Evolutionary conservation across 2,888 invertebrate species (phyloP).

Genomic region (Orchesellides sinensis): DNA sequence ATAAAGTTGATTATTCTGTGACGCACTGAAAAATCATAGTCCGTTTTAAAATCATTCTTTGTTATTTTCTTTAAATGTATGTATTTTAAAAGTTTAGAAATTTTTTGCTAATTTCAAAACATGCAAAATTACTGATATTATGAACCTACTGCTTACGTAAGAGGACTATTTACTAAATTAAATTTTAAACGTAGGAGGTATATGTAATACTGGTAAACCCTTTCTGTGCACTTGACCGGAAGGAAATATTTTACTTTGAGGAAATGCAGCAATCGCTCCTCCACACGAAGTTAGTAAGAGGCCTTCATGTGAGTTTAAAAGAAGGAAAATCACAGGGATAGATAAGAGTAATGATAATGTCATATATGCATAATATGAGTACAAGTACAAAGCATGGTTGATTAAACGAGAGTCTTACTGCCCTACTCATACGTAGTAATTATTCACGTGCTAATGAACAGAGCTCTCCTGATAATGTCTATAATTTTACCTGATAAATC

Average conservation of each 20-base stretch:
- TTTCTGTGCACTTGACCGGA: conserved; percentile 35
- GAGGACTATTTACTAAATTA: background rate
- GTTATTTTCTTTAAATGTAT: background rate
- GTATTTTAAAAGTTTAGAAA: background rate
- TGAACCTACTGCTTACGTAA: background rate
- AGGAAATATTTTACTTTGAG: conserved; percentile 35
- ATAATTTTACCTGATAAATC: conserved; percentile 28
- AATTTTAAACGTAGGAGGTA: background rate
- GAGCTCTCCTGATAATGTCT: conserved; percentile 44
- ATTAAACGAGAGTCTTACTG: too few species aligned
- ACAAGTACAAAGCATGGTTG: too few species aligned
- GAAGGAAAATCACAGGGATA: conserved; percentile 16
- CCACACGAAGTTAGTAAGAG: conserved; percentile 7
- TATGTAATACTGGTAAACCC: too few species aligned
- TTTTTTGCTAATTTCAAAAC: background rate
- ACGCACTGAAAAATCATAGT: too few species aligned
- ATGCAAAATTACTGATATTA: background rate
- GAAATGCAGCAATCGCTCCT: too few species aligned
- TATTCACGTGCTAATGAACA: conserved; percentile 57
- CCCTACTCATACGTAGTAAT: background rate
- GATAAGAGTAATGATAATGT: background rate
- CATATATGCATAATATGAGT: too few species aligned
- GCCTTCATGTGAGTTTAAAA: background rate
- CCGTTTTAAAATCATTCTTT: too few species aligned
- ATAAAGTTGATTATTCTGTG: too few species aligned